Conservation (phyloP, 1,140 invertebrate species). For the Oryctes rhinoceros region DNA sequence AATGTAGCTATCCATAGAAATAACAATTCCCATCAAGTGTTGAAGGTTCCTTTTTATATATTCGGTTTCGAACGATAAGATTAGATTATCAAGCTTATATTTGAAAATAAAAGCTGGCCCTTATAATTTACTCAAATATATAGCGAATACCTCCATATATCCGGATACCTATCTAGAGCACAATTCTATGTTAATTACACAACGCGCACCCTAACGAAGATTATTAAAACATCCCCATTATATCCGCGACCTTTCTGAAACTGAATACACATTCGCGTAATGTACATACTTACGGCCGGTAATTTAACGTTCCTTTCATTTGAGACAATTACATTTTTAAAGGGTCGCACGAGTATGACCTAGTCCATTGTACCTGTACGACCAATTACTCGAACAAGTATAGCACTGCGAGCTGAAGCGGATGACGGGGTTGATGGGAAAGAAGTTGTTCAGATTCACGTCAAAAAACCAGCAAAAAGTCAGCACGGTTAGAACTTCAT, state of each 20-base stretch:
- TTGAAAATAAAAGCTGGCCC: too few relatives aligned
- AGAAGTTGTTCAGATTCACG: not conserved
- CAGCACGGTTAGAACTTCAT: not conserved
- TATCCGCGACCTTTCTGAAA: not conserved
- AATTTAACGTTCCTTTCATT: not conserved
- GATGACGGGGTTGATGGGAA: not conserved
- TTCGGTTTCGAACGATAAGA: too few relatives aligned
- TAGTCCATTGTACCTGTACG: not conserved
- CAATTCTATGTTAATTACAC: not conserved
- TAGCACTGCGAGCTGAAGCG: not conserved
- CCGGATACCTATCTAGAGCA: not conserved
- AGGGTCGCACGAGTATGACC: not conserved
- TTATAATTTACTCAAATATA: too few relatives aligned
- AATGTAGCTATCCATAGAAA: too few relatives aligned
- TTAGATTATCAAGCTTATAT: too few relatives aligned
- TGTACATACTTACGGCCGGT: not conserved
- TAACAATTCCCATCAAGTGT: too few relatives aligned
- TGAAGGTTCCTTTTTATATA: too few relatives aligned
- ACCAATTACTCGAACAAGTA: not conserved
- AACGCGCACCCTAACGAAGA: not conserved
- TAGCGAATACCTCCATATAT: too few relatives aligned
- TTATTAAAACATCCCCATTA: conserved; percentile 4
- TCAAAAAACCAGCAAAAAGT: not conserved
- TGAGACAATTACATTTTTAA: not conserved
- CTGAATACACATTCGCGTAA: not conserved